Evolutionary conservation across 2,888 invertebrate species (phyloP), one percentile per base, ranked within the genome.

Genomic region (Drosophila parthenogenetica): DNA sequence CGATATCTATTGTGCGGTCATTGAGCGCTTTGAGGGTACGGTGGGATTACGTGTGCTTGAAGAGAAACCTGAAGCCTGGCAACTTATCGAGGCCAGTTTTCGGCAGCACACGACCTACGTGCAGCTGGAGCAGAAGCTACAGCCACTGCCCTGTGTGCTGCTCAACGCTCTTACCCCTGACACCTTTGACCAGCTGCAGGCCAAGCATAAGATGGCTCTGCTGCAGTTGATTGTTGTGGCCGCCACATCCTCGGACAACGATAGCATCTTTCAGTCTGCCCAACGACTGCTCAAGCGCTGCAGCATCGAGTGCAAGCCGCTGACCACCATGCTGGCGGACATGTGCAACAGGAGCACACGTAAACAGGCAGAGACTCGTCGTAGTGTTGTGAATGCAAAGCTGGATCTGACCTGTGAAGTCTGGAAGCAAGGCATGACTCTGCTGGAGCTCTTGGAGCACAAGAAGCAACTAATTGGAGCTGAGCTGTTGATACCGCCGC

Each of bases 401-500:
- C 42, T 87, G 8, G 93, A 96, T 32, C 92, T 95, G 0, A 94
- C 95, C 77, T 94, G 94, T 0, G 88, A 93, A 0, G 94, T 94
- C 68, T 98, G 98, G 98, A 95, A 94, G 87, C 93, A 96, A 54
- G 97, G 97, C 0, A 94, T 96, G 19, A 95, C 96, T 0, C 92
- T 97, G 0, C 93, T 98, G 25, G 98, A 98, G 92, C 94, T 96
- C 72, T 93, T 97, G 13, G 98, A 98, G 91, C 95, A 94, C 79
- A 97, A 98, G 89, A 96, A 96, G 91, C 96, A 96, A 91, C 93
- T 98, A 73, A 91, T 93, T 0, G 94, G 96, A 49, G 93, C 95
- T 13, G 94, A 94, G 57, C 79, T 93, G 0, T 93, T 98, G 46
- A 93, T 98, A n/a, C 94, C 95, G 0, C 89, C 95, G 2, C 92